A percentile compares a stretch with the other conserved stretches of the same genome.
phyloP scores from a whole-genome alignment of 1,140 invertebrate genomes.

The Diploscapter pachys region DNA sequence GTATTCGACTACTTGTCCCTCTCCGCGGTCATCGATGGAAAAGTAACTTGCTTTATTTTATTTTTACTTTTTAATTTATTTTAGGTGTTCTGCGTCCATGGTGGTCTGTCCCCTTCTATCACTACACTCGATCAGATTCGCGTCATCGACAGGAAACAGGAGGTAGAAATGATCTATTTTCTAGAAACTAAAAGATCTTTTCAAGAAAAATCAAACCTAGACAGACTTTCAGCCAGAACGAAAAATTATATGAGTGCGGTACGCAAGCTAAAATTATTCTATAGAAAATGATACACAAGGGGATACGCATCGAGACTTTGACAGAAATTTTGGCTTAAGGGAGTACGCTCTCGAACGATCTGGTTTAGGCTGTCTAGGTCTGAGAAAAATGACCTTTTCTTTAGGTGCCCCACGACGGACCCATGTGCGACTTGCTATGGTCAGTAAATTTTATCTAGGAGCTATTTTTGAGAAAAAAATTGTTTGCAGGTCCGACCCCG shows the following conservation, averaged over 20 bases:
- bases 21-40: constrained; percentile 96
- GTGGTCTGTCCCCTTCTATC: constrained; percentile 96
- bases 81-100: constrained; percentile 91
- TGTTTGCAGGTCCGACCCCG: constrained; percentile 73
- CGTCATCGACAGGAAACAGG: constrained; percentile 96
- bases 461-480: too few relatives aligned
- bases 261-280: too few relatives aligned
- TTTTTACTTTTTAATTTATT: constrained; percentile 3
- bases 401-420: constrained; percentile 85
- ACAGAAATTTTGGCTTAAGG: too few relatives aligned
- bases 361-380: too few relatives aligned
- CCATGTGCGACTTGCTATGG: constrained; percentile 99
- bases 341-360: too few relatives aligned
- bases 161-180: constrained; percentile 65
- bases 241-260: too few relatives aligned
- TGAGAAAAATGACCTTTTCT: too few relatives aligned
- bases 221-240: too few relatives aligned
- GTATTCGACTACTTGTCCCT: constrained; percentile 98
- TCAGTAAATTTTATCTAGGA: constrained; percentile 57
- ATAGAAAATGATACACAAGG: too few relatives aligned
- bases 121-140: constrained; percentile 98
- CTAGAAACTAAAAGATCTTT: too few relatives aligned
- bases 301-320: too few relatives aligned
- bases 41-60: constrained; percentile 63
- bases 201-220: too few relatives aligned